A percentile compares a stretch with the other conserved stretches of the same genome.
phyloP scores from a whole-genome alignment of 2,888 invertebrate genomes.

The Patella pellucida region DNA sequence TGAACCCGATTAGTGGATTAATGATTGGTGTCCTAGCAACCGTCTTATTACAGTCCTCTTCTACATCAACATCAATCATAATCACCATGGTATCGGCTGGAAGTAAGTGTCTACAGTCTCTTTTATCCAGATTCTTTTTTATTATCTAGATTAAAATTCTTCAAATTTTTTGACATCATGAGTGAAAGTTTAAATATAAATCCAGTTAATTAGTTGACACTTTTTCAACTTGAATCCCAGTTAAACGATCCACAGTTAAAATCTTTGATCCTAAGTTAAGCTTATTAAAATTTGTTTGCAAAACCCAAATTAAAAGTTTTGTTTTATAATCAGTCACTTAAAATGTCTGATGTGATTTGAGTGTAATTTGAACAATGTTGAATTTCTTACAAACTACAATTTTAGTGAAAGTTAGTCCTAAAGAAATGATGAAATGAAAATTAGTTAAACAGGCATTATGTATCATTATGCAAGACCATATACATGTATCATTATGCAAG shows the following conservation, averaged over 20 bases:
- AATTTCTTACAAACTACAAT: too few relatives aligned
- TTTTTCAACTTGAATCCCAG: neutral
- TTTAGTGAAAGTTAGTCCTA: too few relatives aligned
- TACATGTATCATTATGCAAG: too few relatives aligned
- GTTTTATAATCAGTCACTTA: too few relatives aligned
- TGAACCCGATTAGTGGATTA: conserved; percentile 74
- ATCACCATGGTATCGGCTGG: conserved; percentile 69
- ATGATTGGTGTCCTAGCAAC: conserved; percentile 76
- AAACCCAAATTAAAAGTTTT: too few relatives aligned
- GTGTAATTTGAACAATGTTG: too few relatives aligned
- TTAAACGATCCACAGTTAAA: neutral
- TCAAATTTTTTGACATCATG: neutral
- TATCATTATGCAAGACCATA: too few relatives aligned
- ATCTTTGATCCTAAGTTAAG: too few relatives aligned
- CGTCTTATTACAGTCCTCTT: conserved; percentile 74
- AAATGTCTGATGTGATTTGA: too few relatives aligned
- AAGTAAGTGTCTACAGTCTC: conserved; percentile 57
- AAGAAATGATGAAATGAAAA: too few relatives aligned
- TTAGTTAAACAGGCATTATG: too few relatives aligned
- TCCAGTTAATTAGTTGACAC: neutral
- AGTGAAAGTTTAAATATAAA: neutral
- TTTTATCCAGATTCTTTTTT: neutral
- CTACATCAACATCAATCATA: conserved; percentile 73
- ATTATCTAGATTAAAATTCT: neutral
- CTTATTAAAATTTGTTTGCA: too few relatives aligned